phyloP scores from a whole-genome alignment of 1,140 invertebrate genomes.

The Bradynema listronoti region DNA sequence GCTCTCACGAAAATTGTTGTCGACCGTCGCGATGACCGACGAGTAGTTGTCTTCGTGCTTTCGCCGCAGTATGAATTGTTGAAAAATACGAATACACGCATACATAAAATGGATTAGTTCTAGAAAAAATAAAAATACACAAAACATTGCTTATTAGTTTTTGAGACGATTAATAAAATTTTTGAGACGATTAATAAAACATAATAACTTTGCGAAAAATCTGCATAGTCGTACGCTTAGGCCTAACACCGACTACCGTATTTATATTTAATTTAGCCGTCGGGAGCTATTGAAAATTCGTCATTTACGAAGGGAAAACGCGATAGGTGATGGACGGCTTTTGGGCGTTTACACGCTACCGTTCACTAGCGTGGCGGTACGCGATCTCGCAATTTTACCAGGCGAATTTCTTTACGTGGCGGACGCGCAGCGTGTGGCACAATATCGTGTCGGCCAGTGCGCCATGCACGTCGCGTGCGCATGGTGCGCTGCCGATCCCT shows the following conservation, averaged over 20 bases:
- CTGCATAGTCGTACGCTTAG: too few relatives aligned
- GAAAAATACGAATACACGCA: too few relatives aligned
- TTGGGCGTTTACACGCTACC: slow-evolving; percentile 34
- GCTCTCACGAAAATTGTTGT: slow-evolving; percentile 72
- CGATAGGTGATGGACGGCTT: slow-evolving; percentile 6
- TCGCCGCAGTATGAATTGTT: slow-evolving; percentile 22
- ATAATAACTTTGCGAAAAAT: too few relatives aligned
- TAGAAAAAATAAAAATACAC: too few relatives aligned
- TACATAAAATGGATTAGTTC: too few relatives aligned
- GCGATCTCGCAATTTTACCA: slow-evolving; percentile 44
- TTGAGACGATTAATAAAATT: too few relatives aligned
- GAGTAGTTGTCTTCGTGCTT: slow-evolving; percentile 29
- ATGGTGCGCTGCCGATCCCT: slow-evolving; percentile 49
- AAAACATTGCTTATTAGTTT: too few relatives aligned
- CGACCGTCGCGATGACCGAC: slow-evolving; percentile 62
- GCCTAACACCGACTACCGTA: too few relatives aligned
- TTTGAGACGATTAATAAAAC: too few relatives aligned
- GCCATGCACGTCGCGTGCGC: slow-evolving; percentile 34
- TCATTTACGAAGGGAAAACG: slow-evolving; percentile 33
- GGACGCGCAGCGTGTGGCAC: slow-evolving; percentile 29
- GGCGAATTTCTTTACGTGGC: slow-evolving; percentile 48
- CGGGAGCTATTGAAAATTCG: slow-evolving; percentile 29
- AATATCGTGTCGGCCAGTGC: slow-evolving; percentile 50
- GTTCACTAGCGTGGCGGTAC: slow-evolving; percentile 19
- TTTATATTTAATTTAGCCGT: too few relatives aligned